Evolutionary conservation across 2,888 invertebrate genomes (phyloP).

Genomic region (Xestia rhomboidea): DNA sequence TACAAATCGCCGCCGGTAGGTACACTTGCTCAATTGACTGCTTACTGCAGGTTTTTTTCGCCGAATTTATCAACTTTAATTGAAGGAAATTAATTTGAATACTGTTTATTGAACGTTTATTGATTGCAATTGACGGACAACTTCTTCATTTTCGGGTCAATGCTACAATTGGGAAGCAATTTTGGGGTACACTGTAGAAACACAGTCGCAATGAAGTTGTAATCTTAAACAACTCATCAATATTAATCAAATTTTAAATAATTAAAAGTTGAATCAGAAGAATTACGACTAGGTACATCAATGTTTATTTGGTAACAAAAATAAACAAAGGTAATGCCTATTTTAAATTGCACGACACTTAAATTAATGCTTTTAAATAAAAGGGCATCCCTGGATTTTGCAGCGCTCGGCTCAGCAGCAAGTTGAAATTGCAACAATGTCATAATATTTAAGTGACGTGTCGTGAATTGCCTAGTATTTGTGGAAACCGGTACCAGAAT

Average conservation of each 20-base stretch:
- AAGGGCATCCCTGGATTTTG: background rate
- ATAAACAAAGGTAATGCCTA: background rate
- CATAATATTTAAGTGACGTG: background rate
- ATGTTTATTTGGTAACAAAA: background rate
- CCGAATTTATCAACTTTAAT: conserved; percentile 41
- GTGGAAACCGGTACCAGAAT: background rate
- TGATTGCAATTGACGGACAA: conserved; percentile 20
- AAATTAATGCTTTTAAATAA: background rate
- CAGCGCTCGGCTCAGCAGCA: background rate
- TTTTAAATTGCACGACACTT: background rate
- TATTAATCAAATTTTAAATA: background rate
- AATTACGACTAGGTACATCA: background rate
- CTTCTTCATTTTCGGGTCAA: conserved; percentile 23
- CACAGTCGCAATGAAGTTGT: background rate
- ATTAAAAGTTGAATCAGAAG: background rate
- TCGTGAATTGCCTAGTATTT: background rate
- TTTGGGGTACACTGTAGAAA: background rate
- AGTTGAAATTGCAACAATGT: background rate
- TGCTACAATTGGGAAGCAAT: conserved; percentile 8
- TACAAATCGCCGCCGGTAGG: conserved; percentile 45
- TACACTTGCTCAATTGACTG: conserved; percentile 45
- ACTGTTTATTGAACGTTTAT: conserved; percentile 26
- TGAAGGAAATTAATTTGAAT: conserved; percentile 48
- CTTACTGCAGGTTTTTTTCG: conserved; percentile 29
- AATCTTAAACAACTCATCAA: background rate